Evolutionary conservation across 1,140 invertebrate genomes (phyloP).

Genomic region (Atopsyche davidsoni): DNA sequence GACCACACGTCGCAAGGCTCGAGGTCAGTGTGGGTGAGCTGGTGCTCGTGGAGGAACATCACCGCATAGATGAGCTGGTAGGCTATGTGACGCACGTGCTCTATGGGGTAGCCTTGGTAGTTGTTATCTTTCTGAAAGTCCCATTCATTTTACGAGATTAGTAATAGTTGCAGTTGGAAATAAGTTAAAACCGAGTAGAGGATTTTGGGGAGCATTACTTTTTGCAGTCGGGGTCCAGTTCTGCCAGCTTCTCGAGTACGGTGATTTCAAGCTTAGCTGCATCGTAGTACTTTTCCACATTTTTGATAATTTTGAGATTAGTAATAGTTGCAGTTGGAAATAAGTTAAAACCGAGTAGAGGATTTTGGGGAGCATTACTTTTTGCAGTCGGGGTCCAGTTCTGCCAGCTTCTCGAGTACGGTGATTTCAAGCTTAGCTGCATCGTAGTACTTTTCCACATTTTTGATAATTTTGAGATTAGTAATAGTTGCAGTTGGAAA

Average conservation of each 20-base stretch:
- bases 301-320: conserved; percentile 99
- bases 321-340: too few species aligned
- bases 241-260: conserved; percentile 90
- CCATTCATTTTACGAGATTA: too few species aligned
- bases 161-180: too few species aligned
- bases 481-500: conserved; percentile 9
- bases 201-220: too few species aligned
- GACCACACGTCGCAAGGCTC: conserved; percentile 99
- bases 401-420: conserved; percentile 91
- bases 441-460: conserved; percentile 99
- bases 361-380: too few species aligned
- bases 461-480: conserved; percentile 95
- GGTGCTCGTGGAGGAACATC: conserved; percentile 96
- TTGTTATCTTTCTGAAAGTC: conserved; percentile 93
- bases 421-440: conserved; percentile 99
- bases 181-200: too few species aligned
- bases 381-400: conserved; percentile 89
- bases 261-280: conserved; percentile 98
- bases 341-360: too few species aligned
- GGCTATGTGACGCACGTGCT: conserved; percentile 95
- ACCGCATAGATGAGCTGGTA: conserved; percentile 97
- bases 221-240: conserved; percentile 89
- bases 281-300: conserved; percentile 99
- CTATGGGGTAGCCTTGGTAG: conserved; percentile 96
- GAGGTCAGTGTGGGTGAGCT: conserved; percentile 97